Evolutionary conservation across 2,888 invertebrate genomes (phyloP).

Genomic region (Callyntrura sp.): DNA sequence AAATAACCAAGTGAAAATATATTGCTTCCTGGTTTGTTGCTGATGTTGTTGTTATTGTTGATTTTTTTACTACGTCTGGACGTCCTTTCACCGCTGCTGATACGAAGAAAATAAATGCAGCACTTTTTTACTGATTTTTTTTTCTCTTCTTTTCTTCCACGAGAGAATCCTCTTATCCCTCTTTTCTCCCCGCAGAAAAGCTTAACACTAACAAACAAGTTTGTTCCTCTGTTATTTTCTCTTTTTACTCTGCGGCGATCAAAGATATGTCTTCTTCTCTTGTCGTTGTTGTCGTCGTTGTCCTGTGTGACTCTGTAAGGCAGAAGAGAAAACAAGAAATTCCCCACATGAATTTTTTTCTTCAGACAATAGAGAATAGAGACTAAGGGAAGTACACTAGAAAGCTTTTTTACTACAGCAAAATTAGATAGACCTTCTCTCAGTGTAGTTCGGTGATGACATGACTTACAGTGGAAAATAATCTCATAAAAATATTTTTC

Average conservation of each 20-base stretch:
- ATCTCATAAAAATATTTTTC: neutral
- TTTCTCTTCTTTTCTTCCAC: neutral
- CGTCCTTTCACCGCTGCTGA: too few species aligned
- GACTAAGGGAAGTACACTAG: neutral
- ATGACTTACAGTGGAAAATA: neutral
- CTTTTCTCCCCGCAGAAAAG: neutral
- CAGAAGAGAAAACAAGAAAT: neutral
- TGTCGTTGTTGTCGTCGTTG: slow-evolving; percentile 14
- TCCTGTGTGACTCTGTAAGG: neutral
- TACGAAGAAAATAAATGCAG: too few species aligned
- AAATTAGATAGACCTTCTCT: too few species aligned
- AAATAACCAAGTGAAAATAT: neutral
- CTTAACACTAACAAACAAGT: neutral
- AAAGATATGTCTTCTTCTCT: slow-evolving; percentile 30
- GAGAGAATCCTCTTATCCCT: neutral
- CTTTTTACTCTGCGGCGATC: neutral
- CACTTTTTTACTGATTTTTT: too few species aligned
- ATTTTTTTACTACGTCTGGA: too few species aligned
- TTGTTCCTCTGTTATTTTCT: neutral
- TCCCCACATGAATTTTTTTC: neutral
- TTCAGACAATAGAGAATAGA: neutral
- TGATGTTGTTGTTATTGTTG: too few species aligned
- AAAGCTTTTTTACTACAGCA: neutral
- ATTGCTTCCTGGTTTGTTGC: slow-evolving; percentile 10
- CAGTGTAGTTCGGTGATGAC: neutral